Evolutionary conservation across 2,113 vertebrate species (phyloP).

Genomic region (Lycocorax pyrrhopterus): DNA sequence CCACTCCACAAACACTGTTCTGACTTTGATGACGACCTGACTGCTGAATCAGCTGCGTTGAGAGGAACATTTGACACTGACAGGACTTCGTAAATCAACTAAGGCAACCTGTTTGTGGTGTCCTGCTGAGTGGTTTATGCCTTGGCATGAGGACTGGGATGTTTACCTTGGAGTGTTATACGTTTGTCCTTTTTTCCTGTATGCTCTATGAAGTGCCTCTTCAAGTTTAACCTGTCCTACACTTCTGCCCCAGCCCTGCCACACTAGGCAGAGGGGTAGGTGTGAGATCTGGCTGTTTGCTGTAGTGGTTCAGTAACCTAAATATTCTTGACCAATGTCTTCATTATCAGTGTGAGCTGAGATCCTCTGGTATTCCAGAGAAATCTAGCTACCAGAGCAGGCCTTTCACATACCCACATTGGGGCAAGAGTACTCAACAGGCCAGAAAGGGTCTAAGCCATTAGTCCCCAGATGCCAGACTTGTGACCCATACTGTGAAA

Average conservation of each 20-base stretch:
- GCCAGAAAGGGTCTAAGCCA: not conserved
- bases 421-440: not conserved
- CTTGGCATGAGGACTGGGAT: not conserved
- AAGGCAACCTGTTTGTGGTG: not conserved
- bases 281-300: not conserved
- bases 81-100: not conserved
- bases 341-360: not conserved
- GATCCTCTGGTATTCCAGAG: not conserved
- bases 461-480: not conserved
- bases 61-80: not conserved
- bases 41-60: not conserved
- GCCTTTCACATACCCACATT: not conserved
- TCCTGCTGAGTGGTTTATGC: not conserved
- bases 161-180: not conserved
- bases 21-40: accelerated
- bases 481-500: not conserved
- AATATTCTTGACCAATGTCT: not conserved
- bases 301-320: not conserved
- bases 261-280: not conserved
- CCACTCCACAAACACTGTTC: not conserved
- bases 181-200: not conserved
- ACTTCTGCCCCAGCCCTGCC: not conserved
- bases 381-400: not conserved
- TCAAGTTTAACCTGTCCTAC: not conserved
- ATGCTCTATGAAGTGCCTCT: not conserved